Conservation (phyloP, 1,140 invertebrate genomes). For the Lordiphosa mommai region DNA sequence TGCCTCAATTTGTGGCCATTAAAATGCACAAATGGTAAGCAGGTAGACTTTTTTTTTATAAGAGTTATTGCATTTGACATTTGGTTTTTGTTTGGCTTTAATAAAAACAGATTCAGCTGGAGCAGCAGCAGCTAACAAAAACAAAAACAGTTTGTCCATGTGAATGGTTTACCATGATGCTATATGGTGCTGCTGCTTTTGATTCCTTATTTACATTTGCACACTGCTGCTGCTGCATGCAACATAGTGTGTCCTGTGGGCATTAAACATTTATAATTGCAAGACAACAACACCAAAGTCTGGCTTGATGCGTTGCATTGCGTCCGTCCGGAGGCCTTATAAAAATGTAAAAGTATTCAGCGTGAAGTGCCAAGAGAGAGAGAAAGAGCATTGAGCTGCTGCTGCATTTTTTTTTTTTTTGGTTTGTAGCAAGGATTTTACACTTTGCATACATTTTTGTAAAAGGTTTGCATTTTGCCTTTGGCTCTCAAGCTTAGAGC, state of each 20-base stretch:
- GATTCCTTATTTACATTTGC: constrained; percentile 48
- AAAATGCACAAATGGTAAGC: constrained; percentile 68
- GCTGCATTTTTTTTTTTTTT: constrained; percentile 23
- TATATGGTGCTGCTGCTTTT: constrained; percentile 3
- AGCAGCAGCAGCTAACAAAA: not conserved
- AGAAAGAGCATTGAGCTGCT: constrained; percentile 10
- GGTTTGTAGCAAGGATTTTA: constrained; percentile 19
- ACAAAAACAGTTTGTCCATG: constrained; percentile 10
- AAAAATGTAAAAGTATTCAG: constrained; percentile 66
- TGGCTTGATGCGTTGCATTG: constrained; percentile 38
- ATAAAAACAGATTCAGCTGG: constrained; percentile 10
- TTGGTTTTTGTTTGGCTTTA: constrained; percentile 21
- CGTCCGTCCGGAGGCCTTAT: constrained; percentile 8
- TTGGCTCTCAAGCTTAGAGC: not conserved
- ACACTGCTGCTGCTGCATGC: constrained; percentile 14
- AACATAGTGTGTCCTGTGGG: constrained; percentile 14
- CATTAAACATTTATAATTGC: constrained; percentile 77
- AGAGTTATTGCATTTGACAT: constrained; percentile 43
- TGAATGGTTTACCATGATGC: constrained; percentile 36
- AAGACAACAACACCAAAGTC: constrained; percentile 43
- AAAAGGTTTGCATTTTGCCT: constrained; percentile 25
- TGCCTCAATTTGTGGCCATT: constrained; percentile 71
- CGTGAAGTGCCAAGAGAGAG: constrained; percentile 38
- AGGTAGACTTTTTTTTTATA: no score
- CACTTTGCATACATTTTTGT: constrained; percentile 39